These are phyloP conservation scores for Tolmerus cingulatus DNA, from an alignment of 2,888 invertebrate genomes.

Conservation along the genomic window DNA sequence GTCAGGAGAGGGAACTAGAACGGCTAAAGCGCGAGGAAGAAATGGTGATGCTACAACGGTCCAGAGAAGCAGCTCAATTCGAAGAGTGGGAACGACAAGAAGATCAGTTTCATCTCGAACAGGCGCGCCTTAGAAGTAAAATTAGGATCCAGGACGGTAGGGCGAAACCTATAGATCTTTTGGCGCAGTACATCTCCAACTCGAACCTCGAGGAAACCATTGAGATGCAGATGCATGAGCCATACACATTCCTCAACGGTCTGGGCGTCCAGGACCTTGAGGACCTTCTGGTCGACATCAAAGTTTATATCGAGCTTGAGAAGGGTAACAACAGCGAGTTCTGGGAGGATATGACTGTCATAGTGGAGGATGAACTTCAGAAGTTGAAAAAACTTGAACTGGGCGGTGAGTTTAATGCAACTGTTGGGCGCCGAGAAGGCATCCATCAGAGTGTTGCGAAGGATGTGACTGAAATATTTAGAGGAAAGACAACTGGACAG, in stretches of 20 bases:
- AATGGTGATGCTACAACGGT: slow-evolving; percentile 82
- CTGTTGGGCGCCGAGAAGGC: slow-evolving; percentile 65
- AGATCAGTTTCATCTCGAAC: slow-evolving; percentile 96
- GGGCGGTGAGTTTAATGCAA: slow-evolving; percentile 68
- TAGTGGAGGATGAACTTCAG: slow-evolving; percentile 90
- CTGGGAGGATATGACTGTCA: slow-evolving; percentile 96
- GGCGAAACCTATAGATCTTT: slow-evolving; percentile 96
- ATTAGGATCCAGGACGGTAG: slow-evolving; percentile 96
- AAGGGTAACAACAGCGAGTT: slow-evolving; percentile 86
- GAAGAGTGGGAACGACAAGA: slow-evolving; percentile 96
- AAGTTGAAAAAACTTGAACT: slow-evolving; percentile 81
- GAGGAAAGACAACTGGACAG: slow-evolving; percentile 90
- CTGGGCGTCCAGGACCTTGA: slow-evolving; percentile 90
- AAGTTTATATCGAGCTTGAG: slow-evolving; percentile 91
- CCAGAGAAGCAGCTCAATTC: slow-evolving; percentile 89
- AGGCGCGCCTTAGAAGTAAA: slow-evolving; percentile 90
- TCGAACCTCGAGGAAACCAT: slow-evolving; percentile 90
- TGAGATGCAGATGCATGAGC: slow-evolving; percentile 99
- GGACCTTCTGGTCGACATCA: slow-evolving; percentile 95
- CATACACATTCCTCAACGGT: slow-evolving; percentile 93
- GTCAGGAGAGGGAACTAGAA: slow-evolving; percentile 88
- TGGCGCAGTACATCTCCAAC: slow-evolving; percentile 94
- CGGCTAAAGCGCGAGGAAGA: slow-evolving; percentile 83
- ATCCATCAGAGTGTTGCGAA: slow-evolving; percentile 91
- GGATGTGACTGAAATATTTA: slow-evolving; percentile 89